Conservation (phyloP, 2,797 vertebrate species). For the Spinus pinus region DNA sequence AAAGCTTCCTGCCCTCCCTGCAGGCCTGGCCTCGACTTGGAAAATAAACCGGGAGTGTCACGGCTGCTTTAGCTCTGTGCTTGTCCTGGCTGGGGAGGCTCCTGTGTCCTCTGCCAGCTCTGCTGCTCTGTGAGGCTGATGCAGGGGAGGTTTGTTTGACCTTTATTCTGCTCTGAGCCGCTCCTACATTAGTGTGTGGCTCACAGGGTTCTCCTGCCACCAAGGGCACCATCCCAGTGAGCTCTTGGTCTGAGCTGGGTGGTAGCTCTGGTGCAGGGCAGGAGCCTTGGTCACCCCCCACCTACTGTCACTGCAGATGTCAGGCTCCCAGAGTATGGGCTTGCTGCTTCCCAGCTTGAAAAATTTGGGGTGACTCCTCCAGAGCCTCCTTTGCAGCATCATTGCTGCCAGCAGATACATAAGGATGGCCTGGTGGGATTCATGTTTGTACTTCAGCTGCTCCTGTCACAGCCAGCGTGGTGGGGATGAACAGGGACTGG, state of each 20-base stretch:
- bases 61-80: neutral
- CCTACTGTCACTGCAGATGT: neutral
- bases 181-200: rapidly evolving
- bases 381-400: neutral
- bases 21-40: neutral
- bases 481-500: neutral
- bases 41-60: neutral
- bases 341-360: rapidly evolving
- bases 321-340: neutral
- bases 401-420: neutral
- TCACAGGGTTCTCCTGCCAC: neutral
- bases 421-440: neutral
- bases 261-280: neutral
- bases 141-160: neutral
- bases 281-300: neutral
- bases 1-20: neutral
- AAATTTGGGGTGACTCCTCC: neutral
- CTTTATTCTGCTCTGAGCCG: neutral
- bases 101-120: neutral
- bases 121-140: rapidly evolving
- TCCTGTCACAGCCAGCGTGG: neutral
- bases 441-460: neutral
- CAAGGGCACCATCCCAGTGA: neutral
- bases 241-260: neutral
- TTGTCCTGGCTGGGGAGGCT: neutral